phyloP scores from a whole-genome alignment of 2,797 vertebrate genomes.

The Acipenser transmontanus region DNA sequence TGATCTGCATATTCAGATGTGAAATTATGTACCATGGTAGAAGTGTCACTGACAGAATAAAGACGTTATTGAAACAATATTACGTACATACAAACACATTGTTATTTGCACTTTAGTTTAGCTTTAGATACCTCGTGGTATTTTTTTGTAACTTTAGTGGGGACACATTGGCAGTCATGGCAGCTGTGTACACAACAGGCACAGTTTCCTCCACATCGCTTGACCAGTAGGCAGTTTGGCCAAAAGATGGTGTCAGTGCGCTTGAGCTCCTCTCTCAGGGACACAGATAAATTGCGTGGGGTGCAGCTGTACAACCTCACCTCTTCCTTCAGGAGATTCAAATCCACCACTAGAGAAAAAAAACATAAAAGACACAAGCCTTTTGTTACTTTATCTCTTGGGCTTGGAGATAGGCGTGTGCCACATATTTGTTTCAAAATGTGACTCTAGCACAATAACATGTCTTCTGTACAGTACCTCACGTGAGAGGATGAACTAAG shows the following conservation, averaged over 20 bases:
- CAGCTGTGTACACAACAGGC: slow-evolving; percentile 86
- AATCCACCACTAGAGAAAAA: slow-evolving; percentile 63
- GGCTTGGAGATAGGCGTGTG: too few relatives aligned
- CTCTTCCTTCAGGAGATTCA: slow-evolving; percentile 88
- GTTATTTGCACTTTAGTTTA: not conserved
- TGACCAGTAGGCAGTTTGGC: slow-evolving; percentile 92
- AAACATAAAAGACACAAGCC: not conserved
- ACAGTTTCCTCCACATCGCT: slow-evolving; percentile 93
- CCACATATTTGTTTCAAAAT: too few relatives aligned
- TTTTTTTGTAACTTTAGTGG: slow-evolving; percentile 82
- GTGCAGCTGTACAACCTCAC: slow-evolving; percentile 91
- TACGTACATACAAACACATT: not conserved
- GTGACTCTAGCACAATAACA: too few relatives aligned
- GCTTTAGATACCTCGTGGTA: slow-evolving; percentile 78
- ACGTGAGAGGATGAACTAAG: too few relatives aligned
- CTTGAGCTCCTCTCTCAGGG: slow-evolving; percentile 86
- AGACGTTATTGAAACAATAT: not conserved
- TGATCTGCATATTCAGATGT: not conserved
- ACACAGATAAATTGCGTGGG: slow-evolving; percentile 89
- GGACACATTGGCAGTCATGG: slow-evolving; percentile 85
- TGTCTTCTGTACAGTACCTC: too few relatives aligned
- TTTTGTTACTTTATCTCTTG: too few relatives aligned
- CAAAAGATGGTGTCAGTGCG: slow-evolving; percentile 94
- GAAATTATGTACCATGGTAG: not conserved
- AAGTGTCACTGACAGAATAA: not conserved